These are phyloP conservation scores for Ornithoptera alexandrae DNA, from an alignment of 2,888 invertebrate species.

Conservation along the genomic window DNA sequence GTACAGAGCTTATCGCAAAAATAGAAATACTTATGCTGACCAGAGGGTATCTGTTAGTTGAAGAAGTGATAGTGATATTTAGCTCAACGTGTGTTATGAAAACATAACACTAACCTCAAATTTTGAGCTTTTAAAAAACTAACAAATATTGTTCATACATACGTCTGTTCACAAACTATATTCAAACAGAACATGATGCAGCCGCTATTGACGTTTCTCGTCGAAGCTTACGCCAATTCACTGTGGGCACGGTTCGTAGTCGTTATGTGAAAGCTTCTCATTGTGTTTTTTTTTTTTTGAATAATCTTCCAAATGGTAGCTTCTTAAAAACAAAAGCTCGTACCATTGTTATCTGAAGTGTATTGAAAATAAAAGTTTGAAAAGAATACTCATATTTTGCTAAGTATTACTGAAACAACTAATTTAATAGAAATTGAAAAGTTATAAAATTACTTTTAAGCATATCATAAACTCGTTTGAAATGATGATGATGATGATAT, in stretches of 20 bases:
- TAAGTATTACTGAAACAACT: slow-evolving; percentile 6
- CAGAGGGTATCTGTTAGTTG: no score
- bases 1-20: no score
- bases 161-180: background rate
- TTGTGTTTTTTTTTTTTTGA: slow-evolving; percentile 22
- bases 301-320: slow-evolving; percentile 21
- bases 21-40: no score
- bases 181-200: slow-evolving; percentile 4
- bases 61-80: no score
- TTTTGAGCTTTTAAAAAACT: background rate
- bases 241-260: slow-evolving; percentile 16
- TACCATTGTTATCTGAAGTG: slow-evolving; percentile 17
- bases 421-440: background rate
- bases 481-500: no score
- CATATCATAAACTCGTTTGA: no score
- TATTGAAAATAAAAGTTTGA: slow-evolving; percentile 18
- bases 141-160: background rate
- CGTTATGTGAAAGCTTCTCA: slow-evolving; percentile 26
- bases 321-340: slow-evolving; percentile 24
- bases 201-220: slow-evolving; percentile 20
- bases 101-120: background rate
- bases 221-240: slow-evolving; percentile 25
- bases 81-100: background rate
- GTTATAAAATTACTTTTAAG: no score
- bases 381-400: slow-evolving; percentile 8